Conservation (phyloP, 2,797 vertebrate species). For the Myoxocephalus aenaeus region DNA sequence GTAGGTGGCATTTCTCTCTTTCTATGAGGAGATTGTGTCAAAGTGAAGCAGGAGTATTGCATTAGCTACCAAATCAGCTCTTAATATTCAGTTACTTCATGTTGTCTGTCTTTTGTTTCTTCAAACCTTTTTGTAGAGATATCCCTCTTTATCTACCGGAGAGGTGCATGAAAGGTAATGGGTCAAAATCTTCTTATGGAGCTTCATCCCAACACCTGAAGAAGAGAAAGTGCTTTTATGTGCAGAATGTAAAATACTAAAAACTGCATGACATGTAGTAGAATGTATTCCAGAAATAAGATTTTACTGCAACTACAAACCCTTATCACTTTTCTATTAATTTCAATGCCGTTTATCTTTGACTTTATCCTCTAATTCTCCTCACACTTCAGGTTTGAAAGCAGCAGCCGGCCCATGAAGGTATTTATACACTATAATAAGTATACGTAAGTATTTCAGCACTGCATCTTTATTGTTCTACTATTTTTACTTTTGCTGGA, state of each 20-base stretch:
- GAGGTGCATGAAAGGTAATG: conserved; percentile 91
- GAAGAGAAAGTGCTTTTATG: background rate
- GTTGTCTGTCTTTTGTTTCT: background rate
- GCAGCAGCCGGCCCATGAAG: background rate
- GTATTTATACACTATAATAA: background rate
- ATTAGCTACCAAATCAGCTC: background rate
- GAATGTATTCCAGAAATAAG: background rate
- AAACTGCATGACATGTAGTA: background rate
- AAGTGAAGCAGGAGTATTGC: background rate
- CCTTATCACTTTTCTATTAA: background rate
- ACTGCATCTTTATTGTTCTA: background rate
- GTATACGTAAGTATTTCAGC: background rate
- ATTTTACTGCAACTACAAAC: background rate
- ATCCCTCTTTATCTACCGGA: conserved; percentile 90
- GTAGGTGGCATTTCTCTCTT: conserved; percentile 83
- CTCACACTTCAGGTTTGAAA: background rate
- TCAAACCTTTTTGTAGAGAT: conserved; percentile 88
- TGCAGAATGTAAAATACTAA: background rate
- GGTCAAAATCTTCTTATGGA: conserved; percentile 91
- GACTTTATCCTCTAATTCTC: background rate
- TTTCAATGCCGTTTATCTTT: background rate
- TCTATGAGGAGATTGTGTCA: conserved; percentile 56
- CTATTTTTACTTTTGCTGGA: background rate
- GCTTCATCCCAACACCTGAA: conserved; percentile 88
- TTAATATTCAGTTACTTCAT: background rate